These are phyloP conservation scores for Australoheros scitulus DNA, from an alignment of 2,113 vertebrate species.

Conservation along the genomic window DNA sequence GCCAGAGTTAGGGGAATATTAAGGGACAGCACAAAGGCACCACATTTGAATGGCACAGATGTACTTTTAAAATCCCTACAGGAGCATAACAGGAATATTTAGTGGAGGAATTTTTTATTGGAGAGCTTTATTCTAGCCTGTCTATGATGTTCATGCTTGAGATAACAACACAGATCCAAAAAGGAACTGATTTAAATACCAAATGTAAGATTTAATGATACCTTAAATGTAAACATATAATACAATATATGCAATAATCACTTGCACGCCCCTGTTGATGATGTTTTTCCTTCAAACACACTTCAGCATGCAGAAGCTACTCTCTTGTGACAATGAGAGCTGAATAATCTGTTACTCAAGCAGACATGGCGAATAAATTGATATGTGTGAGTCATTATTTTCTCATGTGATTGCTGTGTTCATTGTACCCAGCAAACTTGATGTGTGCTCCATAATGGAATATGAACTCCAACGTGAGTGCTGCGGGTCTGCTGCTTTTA, in stretches of 20 bases:
- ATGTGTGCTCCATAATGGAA: constrained; percentile 48
- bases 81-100: not conserved
- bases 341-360: not conserved
- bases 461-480: constrained; percentile 59
- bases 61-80: not conserved
- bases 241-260: not conserved
- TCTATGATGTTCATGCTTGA: not conserved
- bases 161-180: not conserved
- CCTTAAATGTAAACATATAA: not conserved
- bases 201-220: not conserved
- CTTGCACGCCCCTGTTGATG: not conserved
- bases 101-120: not conserved
- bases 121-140: not conserved
- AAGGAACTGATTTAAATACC: not conserved
- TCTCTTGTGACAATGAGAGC: not conserved
- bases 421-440: constrained; percentile 39
- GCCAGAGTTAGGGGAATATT: not conserved
- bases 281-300: not conserved
- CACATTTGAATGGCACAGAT: constrained; percentile 1
- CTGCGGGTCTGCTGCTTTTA: constrained; percentile 61
- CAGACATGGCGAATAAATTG: constrained; percentile 8
- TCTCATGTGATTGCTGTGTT: constrained; percentile 35
- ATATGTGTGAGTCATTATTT: constrained; percentile 37
- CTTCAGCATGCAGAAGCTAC: not conserved
- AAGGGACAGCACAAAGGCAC: not conserved